Evolutionary conservation across 2,888 invertebrate genomes (phyloP), one percentile per base, ranked within the genome.

Genomic region (Anticlea derivata): DNA sequence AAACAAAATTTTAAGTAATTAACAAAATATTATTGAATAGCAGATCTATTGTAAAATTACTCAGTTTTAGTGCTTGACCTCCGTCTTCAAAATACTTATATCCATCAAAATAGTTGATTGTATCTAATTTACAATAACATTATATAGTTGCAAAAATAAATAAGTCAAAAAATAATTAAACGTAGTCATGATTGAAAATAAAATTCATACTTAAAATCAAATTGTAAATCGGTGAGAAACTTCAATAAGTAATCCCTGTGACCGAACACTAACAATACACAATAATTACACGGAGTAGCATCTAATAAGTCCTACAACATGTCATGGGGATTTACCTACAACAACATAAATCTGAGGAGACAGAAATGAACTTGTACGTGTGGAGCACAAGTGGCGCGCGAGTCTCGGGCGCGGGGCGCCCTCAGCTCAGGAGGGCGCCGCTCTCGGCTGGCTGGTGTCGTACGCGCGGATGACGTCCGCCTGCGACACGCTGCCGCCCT

Each of bases 381-480:
- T 49, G 50, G 50, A 37, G 53, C 29, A 50, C 41, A 34, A 31
- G 7, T 7, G 50, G 1, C 13, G 43, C 27, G 6, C 17, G 7
- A 39, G 33, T 27, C 34, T n/a, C 22, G 27, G 7, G 43, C 39
- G 45, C 17, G 30, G 55, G 17, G 49, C 49, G 45, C 43, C 58
- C 53, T 70, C 78, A 73, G 76, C 83, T 85, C 78, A 94, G 92
- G 93, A 93, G 85, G 94, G 96, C 77, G 92, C 94, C 66, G 95
- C 94, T 83, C 96, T 95, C 82, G 96, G 96, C 81, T 94, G 93
- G 78, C 96, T 97, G 68, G 98, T 98, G 92, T 99, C 96, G 94
- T 99, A 99, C 43, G 97, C 97, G 80, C 99, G 94, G 82, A 99
- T 98, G 79, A 99, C 95, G 77, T 97, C 97, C 64, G 98, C 96